Conservation (phyloP, 2,888 invertebrate species). For the Celastrina argiolus region DNA sequence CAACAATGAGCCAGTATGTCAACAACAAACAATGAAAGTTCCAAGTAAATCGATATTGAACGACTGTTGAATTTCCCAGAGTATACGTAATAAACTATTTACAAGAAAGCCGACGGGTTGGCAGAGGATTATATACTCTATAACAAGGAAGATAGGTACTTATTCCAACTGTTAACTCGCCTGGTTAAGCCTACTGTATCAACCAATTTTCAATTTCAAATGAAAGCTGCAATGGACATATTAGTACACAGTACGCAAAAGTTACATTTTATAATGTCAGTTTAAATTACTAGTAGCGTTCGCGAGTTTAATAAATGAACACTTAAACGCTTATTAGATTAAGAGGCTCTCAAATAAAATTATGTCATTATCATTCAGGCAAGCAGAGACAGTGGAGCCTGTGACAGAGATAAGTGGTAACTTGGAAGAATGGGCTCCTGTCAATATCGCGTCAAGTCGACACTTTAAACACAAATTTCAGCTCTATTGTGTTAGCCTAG, state of each 20-base stretch:
- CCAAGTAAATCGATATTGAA: not conserved
- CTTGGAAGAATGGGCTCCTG: too few relatives aligned
- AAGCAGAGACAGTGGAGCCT: too few relatives aligned
- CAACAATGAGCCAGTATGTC: not conserved
- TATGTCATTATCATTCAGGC: too few relatives aligned
- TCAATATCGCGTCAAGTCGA: too few relatives aligned
- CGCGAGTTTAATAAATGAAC: too few relatives aligned
- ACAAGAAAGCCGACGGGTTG: not conserved
- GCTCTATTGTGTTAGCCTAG: too few relatives aligned
- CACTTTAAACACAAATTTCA: too few relatives aligned
- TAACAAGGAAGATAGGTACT: not conserved
- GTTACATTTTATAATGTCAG: not conserved
- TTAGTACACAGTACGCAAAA: not conserved
- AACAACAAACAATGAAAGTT: slow-evolving; percentile 11
- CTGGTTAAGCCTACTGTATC: not conserved
- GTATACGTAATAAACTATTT: slow-evolving; percentile 14
- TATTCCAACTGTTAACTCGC: not conserved
- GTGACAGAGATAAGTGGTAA: too few relatives aligned
- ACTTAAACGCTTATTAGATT: too few relatives aligned
- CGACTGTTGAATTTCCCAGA: slow-evolving; percentile 18
- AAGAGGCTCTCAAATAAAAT: too few relatives aligned
- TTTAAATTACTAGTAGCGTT: too few relatives aligned
- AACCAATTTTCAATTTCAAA: slow-evolving; percentile 17
- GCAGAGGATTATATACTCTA: not conserved
- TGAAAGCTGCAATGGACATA: slow-evolving; percentile 5